Percentiles rank a stretch among this genome's conserved stretches.
Conservation (phyloP, 2,888 invertebrate genomes). For the Orchesella flavescens region DNA sequence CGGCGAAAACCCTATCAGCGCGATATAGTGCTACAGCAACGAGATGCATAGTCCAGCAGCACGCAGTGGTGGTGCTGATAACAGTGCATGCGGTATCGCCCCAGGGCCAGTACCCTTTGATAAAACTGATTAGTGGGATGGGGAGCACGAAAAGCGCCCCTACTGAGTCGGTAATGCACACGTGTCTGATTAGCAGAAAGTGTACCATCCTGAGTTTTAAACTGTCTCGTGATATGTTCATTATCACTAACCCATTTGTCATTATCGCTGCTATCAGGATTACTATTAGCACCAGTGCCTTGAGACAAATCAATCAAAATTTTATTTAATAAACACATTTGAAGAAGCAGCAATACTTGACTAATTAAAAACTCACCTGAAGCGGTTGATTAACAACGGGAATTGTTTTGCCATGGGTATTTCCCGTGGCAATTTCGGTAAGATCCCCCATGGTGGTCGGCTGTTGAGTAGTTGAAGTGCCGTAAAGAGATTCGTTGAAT, state of each 20-base stretch:
- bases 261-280: conserved; percentile 70
- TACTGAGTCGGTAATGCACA: conserved; percentile 72
- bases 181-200: conserved; percentile 72
- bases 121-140: conserved; percentile 71
- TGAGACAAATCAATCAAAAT: neutral
- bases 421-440: no score
- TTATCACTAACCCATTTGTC: conserved; percentile 72
- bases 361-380: conserved; percentile 55
- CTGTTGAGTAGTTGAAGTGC: no score
- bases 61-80: conserved; percentile 72
- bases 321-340: no score
- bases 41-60: conserved; percentile 73
- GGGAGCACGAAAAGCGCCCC: conserved; percentile 72
- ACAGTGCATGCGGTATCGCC: conserved; percentile 69
- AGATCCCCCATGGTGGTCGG: conserved; percentile 26
- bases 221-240: conserved; percentile 72
- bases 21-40: conserved; percentile 71
- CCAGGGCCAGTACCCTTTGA: conserved; percentile 72
- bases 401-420: neutral
- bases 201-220: conserved; percentile 72
- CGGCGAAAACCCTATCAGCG: conserved; percentile 71
- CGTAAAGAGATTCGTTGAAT: no score
- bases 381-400: conserved; percentile 67
- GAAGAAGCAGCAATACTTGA: no score
- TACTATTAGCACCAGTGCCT: conserved; percentile 65